Evolutionary conservation across 2,888 invertebrate species (phyloP), one percentile per base, ranked within the genome.

Genomic region (Pomacea canaliculata): DNA sequence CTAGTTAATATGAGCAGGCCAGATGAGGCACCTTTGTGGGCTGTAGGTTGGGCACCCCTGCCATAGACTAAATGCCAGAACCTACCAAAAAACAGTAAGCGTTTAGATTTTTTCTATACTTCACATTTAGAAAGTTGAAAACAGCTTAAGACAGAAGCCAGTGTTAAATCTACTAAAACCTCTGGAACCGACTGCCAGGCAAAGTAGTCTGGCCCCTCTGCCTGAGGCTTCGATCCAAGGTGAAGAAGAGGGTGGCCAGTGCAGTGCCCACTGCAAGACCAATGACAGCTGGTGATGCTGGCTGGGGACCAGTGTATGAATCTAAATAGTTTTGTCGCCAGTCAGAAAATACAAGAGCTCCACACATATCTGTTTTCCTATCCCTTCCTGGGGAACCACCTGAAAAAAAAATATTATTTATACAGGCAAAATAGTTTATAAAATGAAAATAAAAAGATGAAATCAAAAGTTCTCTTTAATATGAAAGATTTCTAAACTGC

Each of bases 301-400:
- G 78, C 18, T 78, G 68, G 9, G 80, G 80, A 12, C 73, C 73
- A 9, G 71, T 60, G 71, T 79, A 83, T 8, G 51, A 71, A 2
- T 77, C 60, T n/a, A 83, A 68, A 37, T 77, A 70, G n/a, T 78
- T 48, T 27, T 80, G 71, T 12, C 79, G 73, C 81, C 80, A 82
- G 23, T 78, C 70, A 13, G 73, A 62, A 71, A 79, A 81, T 19
- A 81, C 76, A 23, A 79, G 76, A 51, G 56, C 59, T 27, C 73
- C 59, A 65, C 83, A 83, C n/a, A 70, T 70, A 60, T 77, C 76
- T 51, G 65, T 49, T 0, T 2, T n/a, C 37, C 62, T 56, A 56
- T 77, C 79, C 18, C 68, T 46, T 4, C 69, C 76, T 19, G 70
- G 27, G 18, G 71, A 75, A 18, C 51, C 76, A 13, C 27, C 76